Conservation (phyloP, 2,113 vertebrate genomes). For the Hiodon tergisus region DNA sequence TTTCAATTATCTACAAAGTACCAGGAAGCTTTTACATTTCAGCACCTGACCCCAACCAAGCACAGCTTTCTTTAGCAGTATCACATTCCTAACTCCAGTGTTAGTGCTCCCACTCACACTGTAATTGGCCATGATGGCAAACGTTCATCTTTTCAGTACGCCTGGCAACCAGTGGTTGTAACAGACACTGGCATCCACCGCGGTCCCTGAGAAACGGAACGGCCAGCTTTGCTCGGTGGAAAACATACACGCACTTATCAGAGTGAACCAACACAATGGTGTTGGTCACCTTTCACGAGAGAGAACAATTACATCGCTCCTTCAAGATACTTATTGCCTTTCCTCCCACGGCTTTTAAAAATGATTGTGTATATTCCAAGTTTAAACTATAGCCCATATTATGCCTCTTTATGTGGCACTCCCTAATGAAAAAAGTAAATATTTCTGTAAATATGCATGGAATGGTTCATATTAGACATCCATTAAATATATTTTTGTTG, state of each 20-base stretch:
- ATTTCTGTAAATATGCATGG: too few relatives aligned
- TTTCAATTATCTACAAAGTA: constrained; percentile 30
- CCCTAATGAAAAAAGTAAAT: too few relatives aligned
- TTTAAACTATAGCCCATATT: too few relatives aligned
- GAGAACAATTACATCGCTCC: too few relatives aligned
- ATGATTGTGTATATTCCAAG: too few relatives aligned
- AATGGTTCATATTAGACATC: too few relatives aligned
- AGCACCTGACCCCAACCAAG: constrained; percentile 26
- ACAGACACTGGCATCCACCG: background rate
- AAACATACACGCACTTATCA: background rate
- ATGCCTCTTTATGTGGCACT: too few relatives aligned
- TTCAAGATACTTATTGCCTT: too few relatives aligned
- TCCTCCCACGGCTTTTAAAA: too few relatives aligned
- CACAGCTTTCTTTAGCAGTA: constrained; percentile 9
- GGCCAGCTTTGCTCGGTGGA: background rate
- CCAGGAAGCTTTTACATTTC: constrained; percentile 28
- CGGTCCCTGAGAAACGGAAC: background rate
- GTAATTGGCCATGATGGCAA: constrained; percentile 7
- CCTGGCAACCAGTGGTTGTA: background rate
- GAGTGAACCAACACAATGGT: too few relatives aligned
- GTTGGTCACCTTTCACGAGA: too few relatives aligned
- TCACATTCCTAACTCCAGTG: constrained; percentile 9
- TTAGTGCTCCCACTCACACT: background rate
- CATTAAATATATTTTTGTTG: too few relatives aligned
- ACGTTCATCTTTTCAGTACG: constrained; percentile 5